Base-by-base conservation (phyloP, 2,113 vertebrate species). In the Corythornis vintsioides region DNA sequence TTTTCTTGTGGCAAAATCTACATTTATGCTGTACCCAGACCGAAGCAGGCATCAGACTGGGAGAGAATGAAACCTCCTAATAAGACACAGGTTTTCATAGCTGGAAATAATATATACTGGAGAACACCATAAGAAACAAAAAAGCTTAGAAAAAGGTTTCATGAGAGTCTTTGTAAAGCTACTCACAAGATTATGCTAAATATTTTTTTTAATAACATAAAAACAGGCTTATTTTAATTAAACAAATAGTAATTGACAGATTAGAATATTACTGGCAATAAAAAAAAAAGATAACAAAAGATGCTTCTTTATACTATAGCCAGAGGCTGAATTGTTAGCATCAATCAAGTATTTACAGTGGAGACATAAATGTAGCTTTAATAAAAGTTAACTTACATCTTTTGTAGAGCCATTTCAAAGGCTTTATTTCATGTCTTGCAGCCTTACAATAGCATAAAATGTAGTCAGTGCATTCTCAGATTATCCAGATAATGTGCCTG, bases 361-460 rank as follows among this genome's bases (percentile, higher is more conserved):
- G n/a, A 86, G 48, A 72, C 24, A 72, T 1, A 82, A 80, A 79
- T 6, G 31, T 1, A 89, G 42, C 61, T 38, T 38, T 47, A 87
- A 69, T 26, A 66, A 93, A 89, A 79, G 4, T n/a, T 31, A 92
- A 95, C 90, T 94, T 95, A 89, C 92, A 52, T 76, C 18, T 89
- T 83, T 40, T 52, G 82, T 60, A 80, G 64, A 83, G 55, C 47
- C 92, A 96, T 95, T 93, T 91, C 89, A 67, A 77, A 67, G n/a
- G 64, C 56, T 55, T 92, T 94, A 92, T 42, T 92, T 82, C 42
- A 50, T 6, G 31, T 67, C 57, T 55, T 53, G 33, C 33, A 90
- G 77, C 45, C 63, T 83, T 59, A 38, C 13, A 90, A 86, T 72
- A 83, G 72, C 0, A 3, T 26, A 76, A 89, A 66, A 83, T 1